A percentile compares a stretch with the other conserved stretches of the same genome.
Evolutionary conservation across 2,113 vertebrate species (phyloP).

Genomic region (Pica pica): DNA sequence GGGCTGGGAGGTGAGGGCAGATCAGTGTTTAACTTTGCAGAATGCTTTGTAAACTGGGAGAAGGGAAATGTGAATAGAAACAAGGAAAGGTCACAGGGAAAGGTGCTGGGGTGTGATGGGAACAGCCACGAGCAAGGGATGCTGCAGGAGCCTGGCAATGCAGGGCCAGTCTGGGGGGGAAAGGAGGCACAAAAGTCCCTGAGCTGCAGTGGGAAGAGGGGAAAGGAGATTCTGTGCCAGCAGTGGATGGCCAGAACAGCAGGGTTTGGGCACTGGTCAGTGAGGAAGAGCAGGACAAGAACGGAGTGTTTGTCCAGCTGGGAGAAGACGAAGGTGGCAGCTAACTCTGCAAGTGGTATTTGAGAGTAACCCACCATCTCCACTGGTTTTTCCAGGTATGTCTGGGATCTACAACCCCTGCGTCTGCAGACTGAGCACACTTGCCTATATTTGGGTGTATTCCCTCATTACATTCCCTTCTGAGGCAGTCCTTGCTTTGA

Average conservation of each 20-base stretch:
- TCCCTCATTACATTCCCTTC: not conserved
- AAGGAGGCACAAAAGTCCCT: not conserved
- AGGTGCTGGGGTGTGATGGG: fast-evolving
- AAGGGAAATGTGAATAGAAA: not conserved
- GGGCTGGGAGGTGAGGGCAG: not conserved
- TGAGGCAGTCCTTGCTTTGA: not conserved
- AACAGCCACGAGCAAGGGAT: fast-evolving
- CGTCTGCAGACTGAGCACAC: not conserved
- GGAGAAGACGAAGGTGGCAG: not conserved
- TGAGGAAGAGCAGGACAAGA: not conserved
- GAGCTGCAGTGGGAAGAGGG: not conserved
- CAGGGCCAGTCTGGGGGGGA: not conserved
- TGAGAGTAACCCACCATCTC: not conserved
- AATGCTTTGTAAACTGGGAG: not conserved
- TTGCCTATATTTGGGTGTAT: not conserved
- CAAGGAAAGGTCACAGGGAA: not conserved
- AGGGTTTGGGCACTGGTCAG: not conserved
- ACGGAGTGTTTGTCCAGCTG: not conserved
- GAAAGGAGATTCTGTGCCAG: not conserved
- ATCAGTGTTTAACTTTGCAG: not conserved
- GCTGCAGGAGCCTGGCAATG: not conserved
- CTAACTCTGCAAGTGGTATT: not conserved
- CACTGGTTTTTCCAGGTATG: not conserved
- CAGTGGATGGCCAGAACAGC: not conserved
- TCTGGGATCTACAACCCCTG: not conserved